These are phyloP conservation scores for Crotalus tigris DNA, from an alignment of 2,113 vertebrate genomes.

Conservation along the genomic window DNA sequence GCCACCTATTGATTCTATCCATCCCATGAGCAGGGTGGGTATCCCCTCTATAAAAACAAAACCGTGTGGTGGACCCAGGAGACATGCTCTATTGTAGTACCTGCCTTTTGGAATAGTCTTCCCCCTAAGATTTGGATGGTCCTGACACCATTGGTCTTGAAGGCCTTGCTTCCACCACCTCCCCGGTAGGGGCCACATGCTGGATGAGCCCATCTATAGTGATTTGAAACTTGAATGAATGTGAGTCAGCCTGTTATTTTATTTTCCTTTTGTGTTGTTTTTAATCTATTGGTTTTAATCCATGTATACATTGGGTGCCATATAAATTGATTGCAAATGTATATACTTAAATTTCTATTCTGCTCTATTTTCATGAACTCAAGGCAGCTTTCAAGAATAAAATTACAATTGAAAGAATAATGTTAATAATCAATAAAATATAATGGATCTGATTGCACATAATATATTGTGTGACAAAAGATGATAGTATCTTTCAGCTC, in stretches of 20 bases:
- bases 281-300: background rate
- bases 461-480: background rate
- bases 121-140: background rate
- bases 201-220: background rate
- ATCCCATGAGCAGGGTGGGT: background rate
- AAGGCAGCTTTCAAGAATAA: background rate
- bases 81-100: background rate
- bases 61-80: background rate
- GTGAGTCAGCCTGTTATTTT: background rate
- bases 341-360: background rate
- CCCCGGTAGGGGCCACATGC: background rate
- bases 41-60: background rate
- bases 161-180: background rate
- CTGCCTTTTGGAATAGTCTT: background rate
- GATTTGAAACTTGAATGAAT: background rate
- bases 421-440: background rate
- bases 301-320: background rate
- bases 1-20: background rate
- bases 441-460: background rate
- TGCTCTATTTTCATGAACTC: background rate
- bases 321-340: background rate
- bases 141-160: background rate
- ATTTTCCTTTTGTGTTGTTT: background rate
- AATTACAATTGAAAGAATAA: background rate
- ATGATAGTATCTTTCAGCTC: background rate